Conservation (phyloP, 2,797 vertebrate species). For the Ceyx erithaca region DNA sequence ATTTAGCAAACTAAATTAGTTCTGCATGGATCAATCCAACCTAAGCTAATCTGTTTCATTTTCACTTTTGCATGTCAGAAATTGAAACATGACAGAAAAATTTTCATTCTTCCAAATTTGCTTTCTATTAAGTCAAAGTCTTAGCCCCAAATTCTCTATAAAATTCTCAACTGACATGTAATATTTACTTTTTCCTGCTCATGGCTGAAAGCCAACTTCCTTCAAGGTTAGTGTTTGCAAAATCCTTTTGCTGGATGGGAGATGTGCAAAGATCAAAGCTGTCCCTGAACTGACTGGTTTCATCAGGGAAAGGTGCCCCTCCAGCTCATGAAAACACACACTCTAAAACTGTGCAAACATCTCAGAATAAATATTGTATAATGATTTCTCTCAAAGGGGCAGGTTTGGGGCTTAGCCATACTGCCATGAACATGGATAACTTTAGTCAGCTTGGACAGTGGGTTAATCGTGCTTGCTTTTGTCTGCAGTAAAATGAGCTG, state of each 20-base stretch:
- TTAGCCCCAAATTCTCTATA: neutral
- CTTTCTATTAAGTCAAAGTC: neutral
- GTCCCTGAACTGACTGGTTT: neutral
- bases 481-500: neutral
- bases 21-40: conserved; percentile 23
- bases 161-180: neutral
- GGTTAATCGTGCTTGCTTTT: neutral
- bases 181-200: neutral
- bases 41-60: conserved; percentile 16
- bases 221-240: conserved; percentile 29
- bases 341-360: neutral
- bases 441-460: neutral
- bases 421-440: neutral
- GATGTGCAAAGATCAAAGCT: conserved; percentile 37
- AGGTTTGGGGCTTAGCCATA: neutral
- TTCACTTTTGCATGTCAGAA: neutral
- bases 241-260: neutral
- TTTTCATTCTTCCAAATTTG: neutral
- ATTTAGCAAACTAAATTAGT: conserved; percentile 53
- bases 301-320: neutral
- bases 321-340: conserved; percentile 1
- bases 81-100: conserved; percentile 1
- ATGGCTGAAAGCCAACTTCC: conserved; percentile 13
- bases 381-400: neutral
- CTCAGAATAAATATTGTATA: conserved; percentile 13